Evolutionary conservation across 2,113 vertebrate genomes (phyloP).

Genomic region (Marmota flaviventris): DNA sequence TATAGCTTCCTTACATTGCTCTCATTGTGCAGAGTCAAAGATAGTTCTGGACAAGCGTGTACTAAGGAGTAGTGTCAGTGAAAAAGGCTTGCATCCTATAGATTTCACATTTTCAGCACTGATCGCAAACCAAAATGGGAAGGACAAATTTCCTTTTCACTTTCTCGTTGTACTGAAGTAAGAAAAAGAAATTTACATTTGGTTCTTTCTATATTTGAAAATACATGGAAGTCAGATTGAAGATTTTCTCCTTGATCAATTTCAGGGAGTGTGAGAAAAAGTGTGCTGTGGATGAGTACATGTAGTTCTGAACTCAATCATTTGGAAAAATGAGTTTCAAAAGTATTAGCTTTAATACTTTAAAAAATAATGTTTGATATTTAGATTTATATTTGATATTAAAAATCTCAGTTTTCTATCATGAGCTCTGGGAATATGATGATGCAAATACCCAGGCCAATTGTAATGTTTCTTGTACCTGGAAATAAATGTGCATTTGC

Average conservation of each 20-base stretch:
- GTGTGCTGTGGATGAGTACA: neutral
- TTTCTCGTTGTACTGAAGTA: neutral
- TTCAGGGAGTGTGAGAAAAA: neutral
- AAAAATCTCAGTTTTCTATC: constrained; percentile 10
- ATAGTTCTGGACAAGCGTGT: neutral
- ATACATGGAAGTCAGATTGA: neutral
- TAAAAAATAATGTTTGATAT: neutral
- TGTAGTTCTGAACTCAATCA: neutral
- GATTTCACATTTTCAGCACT: neutral
- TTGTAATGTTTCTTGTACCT: neutral
- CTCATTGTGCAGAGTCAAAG: neutral
- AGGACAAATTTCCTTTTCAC: neutral
- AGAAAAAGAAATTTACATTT: constrained; percentile 7
- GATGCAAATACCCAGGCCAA: neutral
- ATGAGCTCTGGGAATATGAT: neutral
- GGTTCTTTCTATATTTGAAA: neutral
- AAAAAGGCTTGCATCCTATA: neutral
- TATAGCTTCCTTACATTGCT: neutral
- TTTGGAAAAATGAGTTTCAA: constrained; percentile 5
- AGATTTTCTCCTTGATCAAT: neutral
- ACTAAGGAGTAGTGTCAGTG: neutral
- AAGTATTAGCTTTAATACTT: neutral
- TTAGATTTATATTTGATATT: constrained; percentile 42
- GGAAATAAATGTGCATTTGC: constrained; percentile 46
- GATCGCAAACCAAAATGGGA: neutral